Conservation (phyloP, 2,113 vertebrate genomes). For the Rhinopomastus cyanomelas region DNA sequence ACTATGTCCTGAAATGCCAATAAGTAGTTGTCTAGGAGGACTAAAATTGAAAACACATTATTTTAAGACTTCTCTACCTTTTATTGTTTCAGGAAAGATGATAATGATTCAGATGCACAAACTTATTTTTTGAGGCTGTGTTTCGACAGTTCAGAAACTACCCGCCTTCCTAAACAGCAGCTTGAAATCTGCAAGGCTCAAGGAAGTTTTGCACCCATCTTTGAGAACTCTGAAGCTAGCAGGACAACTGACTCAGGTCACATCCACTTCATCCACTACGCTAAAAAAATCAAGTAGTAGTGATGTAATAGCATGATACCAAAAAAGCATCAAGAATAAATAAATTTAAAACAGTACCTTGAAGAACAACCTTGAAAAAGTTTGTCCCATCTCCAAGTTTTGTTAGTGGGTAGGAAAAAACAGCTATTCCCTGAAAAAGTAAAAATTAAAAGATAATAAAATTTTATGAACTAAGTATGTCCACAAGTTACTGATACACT, state of each 20-base stretch:
- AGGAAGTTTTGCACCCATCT: not conserved
- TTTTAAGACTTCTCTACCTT: not conserved
- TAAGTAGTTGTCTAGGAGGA: not conserved
- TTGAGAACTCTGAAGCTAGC: not conserved
- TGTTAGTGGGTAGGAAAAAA: conserved; percentile 55
- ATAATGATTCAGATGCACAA: not conserved
- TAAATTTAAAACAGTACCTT: conserved; percentile 58
- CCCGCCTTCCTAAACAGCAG: not conserved
- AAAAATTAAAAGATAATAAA: not conserved
- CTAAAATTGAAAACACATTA: not conserved
- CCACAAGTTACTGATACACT: not conserved
- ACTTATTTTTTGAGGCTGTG: not conserved
- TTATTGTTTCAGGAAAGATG: not conserved
- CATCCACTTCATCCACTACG: not conserved
- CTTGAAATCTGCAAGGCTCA: not conserved
- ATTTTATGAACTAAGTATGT: not conserved
- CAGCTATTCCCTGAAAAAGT: conserved; percentile 66
- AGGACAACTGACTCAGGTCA: not conserved
- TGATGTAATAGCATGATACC: not conserved
- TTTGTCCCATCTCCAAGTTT: conserved; percentile 55
- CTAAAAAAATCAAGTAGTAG: not conserved
- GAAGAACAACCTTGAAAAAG: conserved; percentile 68
- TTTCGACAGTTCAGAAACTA: not conserved
- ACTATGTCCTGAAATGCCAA: not conserved
- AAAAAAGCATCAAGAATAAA: not conserved